Evolutionary conservation across 1,140 invertebrate species (phyloP).

Genomic region (Sarcophaga peregrina): DNA sequence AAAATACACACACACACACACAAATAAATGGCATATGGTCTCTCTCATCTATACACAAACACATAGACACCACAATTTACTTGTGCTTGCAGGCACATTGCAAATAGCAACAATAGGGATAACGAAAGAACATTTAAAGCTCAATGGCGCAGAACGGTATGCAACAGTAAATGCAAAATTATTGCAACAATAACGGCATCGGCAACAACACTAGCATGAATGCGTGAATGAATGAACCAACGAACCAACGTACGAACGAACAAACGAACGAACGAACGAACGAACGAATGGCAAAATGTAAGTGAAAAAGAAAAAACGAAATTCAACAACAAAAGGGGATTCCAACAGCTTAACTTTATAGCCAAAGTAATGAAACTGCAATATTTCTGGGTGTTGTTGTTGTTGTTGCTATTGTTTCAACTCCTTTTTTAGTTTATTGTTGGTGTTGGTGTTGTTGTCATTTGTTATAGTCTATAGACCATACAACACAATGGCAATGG

Average conservation of each 20-base stretch:
- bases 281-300: no score
- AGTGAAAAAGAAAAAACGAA: not conserved
- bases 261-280: no score
- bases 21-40: not conserved
- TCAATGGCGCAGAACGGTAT: conserved; percentile 34
- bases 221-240: no score
- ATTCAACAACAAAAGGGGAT: not conserved
- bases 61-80: not conserved
- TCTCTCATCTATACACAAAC: not conserved
- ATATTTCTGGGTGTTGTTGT: not conserved
- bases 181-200: conserved; percentile 8
- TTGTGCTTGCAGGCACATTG: no score
- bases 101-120: not conserved
- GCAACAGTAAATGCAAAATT: conserved; percentile 30
- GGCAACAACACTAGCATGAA: not conserved
- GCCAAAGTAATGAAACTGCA: conserved; percentile 12
- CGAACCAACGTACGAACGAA: no score
- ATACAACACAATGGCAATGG: not conserved
- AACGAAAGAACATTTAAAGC: conserved; percentile 34
- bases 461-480: not conserved
- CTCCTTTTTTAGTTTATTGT: no score
- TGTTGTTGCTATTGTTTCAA: no score
- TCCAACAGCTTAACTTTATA: not conserved
- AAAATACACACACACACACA: conserved; percentile 50
- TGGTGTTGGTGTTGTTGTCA: no score